Conservation (phyloP, 1,140 invertebrate genomes). For the Thereuonema tuberculata region DNA sequence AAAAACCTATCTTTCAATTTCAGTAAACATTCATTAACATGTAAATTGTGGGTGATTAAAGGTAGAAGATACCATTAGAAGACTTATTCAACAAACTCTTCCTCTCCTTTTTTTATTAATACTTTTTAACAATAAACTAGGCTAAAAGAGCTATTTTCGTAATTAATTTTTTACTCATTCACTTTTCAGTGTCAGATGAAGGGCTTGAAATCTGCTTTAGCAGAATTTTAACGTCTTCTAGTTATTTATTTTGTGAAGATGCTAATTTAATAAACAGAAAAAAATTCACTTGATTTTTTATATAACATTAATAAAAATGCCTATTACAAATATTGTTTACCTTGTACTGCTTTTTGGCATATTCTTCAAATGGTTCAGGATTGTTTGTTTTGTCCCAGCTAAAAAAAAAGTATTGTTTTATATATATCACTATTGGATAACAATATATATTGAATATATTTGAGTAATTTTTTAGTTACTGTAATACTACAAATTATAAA, state of each 20-base stretch:
- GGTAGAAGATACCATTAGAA: too few relatives aligned
- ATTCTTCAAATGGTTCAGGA: conserved; percentile 64
- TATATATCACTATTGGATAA: not conserved
- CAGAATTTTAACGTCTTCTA: not conserved
- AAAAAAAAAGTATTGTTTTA: not conserved
- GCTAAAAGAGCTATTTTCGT: too few relatives aligned
- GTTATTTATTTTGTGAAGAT: not conserved
- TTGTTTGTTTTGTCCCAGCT: conserved; percentile 53
- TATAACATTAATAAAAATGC: not conserved
- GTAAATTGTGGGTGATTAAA: too few relatives aligned
- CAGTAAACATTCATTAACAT: too few relatives aligned
- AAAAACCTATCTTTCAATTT: too few relatives aligned
- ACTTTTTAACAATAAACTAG: too few relatives aligned
- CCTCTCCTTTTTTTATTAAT: too few relatives aligned
- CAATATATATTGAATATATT: not conserved
- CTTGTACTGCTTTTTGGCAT: conserved; percentile 64
- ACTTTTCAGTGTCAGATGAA: too few relatives aligned
- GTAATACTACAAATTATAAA: not conserved
- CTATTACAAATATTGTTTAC: conserved; percentile 32
- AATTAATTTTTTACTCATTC: too few relatives aligned
- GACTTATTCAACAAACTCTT: too few relatives aligned
- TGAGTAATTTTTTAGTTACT: not conserved
- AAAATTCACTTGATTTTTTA: not conserved
- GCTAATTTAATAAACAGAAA: not conserved
- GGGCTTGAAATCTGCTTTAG: not conserved